These are phyloP conservation scores for Paralichthys olivaceus DNA, from an alignment of 2,113 vertebrate species.

Conservation along the genomic window DNA sequence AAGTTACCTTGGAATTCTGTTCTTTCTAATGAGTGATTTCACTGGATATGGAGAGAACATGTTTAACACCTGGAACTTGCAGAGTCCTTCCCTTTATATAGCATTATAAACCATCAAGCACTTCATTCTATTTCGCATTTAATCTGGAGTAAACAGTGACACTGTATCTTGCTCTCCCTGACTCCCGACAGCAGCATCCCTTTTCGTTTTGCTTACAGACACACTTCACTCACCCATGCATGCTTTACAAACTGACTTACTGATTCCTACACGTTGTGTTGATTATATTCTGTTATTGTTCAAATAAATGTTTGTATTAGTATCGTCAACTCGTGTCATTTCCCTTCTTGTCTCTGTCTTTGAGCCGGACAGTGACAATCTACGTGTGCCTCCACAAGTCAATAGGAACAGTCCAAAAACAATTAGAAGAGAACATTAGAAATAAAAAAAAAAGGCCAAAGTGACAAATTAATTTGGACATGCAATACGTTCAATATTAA, in stretches of 20 bases:
- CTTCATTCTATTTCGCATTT: neutral
- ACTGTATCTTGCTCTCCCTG: no score
- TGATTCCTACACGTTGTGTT: neutral
- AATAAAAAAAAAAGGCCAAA: neutral
- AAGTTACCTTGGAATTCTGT: conserved; percentile 34
- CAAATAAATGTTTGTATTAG: neutral
- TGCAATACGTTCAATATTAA: no score
- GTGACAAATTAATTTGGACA: neutral
- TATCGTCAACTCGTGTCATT: no score
- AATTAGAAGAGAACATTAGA: neutral
- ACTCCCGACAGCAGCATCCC: no score
- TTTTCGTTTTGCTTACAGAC: no score
- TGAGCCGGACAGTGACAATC: no score
- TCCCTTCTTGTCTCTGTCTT: no score
- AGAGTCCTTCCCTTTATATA: neutral
- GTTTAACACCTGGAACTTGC: conserved; percentile 6
- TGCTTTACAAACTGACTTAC: no score
- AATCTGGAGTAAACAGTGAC: no score
- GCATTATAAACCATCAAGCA: neutral
- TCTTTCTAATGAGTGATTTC: conserved; percentile 38
- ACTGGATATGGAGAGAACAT: conserved; percentile 1
- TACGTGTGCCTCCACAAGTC: neutral
- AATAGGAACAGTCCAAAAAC: neutral
- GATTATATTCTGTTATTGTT: neutral
- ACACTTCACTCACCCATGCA: no score